These are phyloP conservation scores for Maniola hyperantus DNA, from an alignment of 2,888 invertebrate genomes.

Conservation along the genomic window DNA sequence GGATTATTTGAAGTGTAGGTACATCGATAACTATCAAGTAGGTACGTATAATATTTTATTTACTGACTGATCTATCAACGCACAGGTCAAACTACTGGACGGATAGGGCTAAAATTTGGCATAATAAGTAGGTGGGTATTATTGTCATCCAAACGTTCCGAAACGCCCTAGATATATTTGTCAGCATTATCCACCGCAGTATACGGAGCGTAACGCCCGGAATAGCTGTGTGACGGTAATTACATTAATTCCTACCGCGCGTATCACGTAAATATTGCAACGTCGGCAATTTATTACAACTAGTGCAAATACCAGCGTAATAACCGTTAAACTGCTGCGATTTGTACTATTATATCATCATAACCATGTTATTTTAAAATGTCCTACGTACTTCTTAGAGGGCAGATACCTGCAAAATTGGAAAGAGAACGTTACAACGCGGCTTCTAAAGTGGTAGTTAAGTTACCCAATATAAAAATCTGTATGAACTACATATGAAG, in stretches of 20 bases:
- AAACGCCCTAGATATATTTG: constrained; percentile 26
- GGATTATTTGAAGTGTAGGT: too few relatives aligned
- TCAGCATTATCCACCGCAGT: constrained; percentile 26
- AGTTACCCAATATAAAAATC: too few relatives aligned
- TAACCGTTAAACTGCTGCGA: constrained; percentile 6
- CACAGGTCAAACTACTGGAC: too few relatives aligned
- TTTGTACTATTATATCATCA: not conserved
- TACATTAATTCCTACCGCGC: constrained; percentile 39
- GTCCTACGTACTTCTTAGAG: too few relatives aligned
- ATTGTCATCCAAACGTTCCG: constrained; percentile 18
- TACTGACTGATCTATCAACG: too few relatives aligned
- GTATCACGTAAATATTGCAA: constrained; percentile 37
- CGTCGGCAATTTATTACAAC: constrained; percentile 34
- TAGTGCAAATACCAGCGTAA: constrained; percentile 20
- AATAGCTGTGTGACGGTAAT: constrained; percentile 34
- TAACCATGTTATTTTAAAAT: not conserved
- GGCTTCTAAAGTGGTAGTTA: too few relatives aligned
- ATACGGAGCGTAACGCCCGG: constrained; percentile 26
- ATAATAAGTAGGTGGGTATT: not conserved
- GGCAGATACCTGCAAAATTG: too few relatives aligned
- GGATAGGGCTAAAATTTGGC: too few relatives aligned
- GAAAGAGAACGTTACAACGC: too few relatives aligned
- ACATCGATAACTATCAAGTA: too few relatives aligned
- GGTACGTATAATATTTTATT: too few relatives aligned
- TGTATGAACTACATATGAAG: too few relatives aligned